Evolutionary conservation across 2,113 vertebrate genomes (phyloP).

Genomic region (Prolemur simus): DNA sequence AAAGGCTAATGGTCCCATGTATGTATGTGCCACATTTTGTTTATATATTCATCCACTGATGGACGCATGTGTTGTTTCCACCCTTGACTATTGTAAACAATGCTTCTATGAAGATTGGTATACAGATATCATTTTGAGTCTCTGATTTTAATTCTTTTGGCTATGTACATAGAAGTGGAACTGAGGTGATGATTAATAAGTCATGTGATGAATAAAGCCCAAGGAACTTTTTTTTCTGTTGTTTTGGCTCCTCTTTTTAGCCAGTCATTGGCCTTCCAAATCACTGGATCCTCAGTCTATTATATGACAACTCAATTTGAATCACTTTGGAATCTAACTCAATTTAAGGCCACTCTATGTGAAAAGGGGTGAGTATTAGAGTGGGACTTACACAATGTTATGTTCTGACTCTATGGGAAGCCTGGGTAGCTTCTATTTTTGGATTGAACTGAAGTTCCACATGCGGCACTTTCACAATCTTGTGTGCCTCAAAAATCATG

Average conservation of each 20-base stretch:
- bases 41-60: not conserved
- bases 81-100: not conserved
- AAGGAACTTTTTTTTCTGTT: not conserved
- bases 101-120: not conserved
- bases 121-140: not conserved
- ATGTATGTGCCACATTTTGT: not conserved
- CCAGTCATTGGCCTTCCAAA: not conserved
- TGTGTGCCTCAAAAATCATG: not conserved
- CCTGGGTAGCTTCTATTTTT: not conserved
- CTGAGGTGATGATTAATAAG: not conserved
- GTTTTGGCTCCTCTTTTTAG: not conserved
- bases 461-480: not conserved
- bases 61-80: not conserved
- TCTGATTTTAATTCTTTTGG: not conserved
- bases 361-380: not conserved
- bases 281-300: not conserved
- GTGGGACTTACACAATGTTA: not conserved
- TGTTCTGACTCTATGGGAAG: not conserved
- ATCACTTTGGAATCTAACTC: not conserved
- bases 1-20: not conserved
- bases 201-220: not conserved
- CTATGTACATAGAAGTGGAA: not conserved
- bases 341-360: not conserved
- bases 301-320: not conserved
- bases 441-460: not conserved